Evolutionary conservation across 2,797 vertebrate genomes (phyloP).

Genomic region (Poeciliopsis paucimaculata): DNA sequence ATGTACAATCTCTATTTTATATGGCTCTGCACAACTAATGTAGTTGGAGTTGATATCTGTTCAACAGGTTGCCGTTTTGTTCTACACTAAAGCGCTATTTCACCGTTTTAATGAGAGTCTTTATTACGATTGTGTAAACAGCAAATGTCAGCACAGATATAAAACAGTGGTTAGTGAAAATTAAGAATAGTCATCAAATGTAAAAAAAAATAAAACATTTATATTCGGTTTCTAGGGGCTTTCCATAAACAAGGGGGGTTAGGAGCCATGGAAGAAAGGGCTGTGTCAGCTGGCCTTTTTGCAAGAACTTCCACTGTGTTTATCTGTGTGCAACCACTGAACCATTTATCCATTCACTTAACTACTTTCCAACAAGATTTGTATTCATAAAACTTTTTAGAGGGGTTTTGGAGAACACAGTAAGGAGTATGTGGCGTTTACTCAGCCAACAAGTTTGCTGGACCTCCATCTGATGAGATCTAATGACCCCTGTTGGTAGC

Average conservation of each 20-base stretch:
- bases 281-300: neutral
- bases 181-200: neutral
- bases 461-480: neutral
- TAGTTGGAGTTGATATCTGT: neutral
- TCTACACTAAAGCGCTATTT: neutral
- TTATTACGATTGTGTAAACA: neutral
- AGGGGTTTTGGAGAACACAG: neutral
- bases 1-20: neutral
- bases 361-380: neutral
- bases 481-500: conserved; percentile 6
- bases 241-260: neutral
- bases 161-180: neutral
- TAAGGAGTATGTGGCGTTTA: neutral
- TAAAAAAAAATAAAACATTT: neutral
- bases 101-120: neutral
- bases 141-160: neutral
- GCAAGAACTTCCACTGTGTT: neutral
- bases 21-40: neutral
- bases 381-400: neutral
- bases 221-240: neutral
- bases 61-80: neutral
- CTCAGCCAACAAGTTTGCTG: neutral
- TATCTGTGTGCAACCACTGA: neutral
- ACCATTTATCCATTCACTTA: neutral
- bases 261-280: neutral